Conservation (phyloP, 2,113 vertebrate species). For the Phycodurus eques region DNA sequence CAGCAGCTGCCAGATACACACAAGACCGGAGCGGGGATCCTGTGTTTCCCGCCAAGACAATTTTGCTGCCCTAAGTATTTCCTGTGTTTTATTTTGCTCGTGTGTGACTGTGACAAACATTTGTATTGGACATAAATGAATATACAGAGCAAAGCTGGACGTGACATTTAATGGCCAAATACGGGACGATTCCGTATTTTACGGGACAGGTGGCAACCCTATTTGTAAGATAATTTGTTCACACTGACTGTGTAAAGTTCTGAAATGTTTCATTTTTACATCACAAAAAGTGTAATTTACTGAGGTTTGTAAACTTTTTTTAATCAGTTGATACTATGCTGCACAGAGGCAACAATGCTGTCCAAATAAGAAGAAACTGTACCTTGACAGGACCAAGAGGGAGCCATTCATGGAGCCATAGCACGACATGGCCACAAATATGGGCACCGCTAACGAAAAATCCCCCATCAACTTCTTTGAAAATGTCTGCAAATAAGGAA, state of each 20-base stretch:
- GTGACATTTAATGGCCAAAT: too few species aligned
- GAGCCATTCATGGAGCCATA: conserved; percentile 93
- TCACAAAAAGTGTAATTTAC: neutral
- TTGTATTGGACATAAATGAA: too few species aligned
- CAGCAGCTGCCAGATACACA: too few species aligned
- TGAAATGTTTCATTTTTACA: neutral
- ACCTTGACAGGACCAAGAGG: conserved; percentile 92
- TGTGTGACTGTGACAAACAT: too few species aligned
- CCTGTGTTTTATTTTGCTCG: too few species aligned
- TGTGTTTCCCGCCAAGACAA: too few species aligned
- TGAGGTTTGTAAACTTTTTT: neutral
- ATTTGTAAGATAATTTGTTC: too few species aligned
- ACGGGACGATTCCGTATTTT: too few species aligned
- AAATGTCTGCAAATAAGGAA: conserved; percentile 79
- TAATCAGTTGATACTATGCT: neutral
- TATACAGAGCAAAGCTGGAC: too few species aligned
- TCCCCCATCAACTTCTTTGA: conserved; percentile 85
- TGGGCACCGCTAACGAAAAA: conserved; percentile 85
- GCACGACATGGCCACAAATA: conserved; percentile 94
- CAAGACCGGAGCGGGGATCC: too few species aligned
- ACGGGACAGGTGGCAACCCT: too few species aligned
- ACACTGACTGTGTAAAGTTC: neutral
- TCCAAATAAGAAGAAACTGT: neutral
- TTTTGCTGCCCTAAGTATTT: too few species aligned
- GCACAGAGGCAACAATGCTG: neutral